Evolutionary conservation across 2,888 invertebrate species (phyloP).

Genomic region (Oxytorus armatus): DNA sequence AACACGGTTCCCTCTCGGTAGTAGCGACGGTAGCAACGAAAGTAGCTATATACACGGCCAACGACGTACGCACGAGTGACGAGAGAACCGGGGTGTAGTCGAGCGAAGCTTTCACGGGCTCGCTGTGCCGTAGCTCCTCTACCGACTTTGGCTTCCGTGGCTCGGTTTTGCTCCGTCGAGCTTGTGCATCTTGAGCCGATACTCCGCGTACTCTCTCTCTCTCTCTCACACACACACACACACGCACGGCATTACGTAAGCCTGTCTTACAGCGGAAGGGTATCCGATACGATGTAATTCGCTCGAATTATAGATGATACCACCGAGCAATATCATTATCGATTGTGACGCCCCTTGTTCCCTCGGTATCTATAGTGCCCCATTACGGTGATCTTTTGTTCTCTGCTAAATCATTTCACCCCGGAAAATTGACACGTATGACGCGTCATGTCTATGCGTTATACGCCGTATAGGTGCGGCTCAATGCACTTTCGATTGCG

Average conservation of each 20-base stretch:
- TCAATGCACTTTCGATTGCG: no score
- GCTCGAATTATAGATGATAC: no score
- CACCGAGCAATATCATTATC: no score
- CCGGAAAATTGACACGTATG: no score
- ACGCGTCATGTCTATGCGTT: no score
- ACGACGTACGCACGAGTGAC: neutral
- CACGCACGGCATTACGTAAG: neutral
- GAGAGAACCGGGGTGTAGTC: neutral
- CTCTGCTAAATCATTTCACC: no score
- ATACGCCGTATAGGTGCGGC: no score
- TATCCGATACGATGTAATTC: neutral
- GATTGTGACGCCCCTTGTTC: no score
- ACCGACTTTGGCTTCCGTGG: neutral
- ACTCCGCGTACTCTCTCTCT: neutral
- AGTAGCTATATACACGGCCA: conserved; percentile 4
- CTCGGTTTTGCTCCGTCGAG: conserved; percentile 9
- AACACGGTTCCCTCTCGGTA: conserved; percentile 33
- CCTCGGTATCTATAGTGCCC: no score
- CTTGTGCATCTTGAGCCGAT: neutral
- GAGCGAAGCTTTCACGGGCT: neutral
- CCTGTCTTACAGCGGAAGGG: neutral
- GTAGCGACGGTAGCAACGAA: conserved; percentile 4
- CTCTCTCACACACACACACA: conserved; percentile 2
- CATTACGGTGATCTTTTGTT: no score
- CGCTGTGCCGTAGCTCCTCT: neutral